Evolutionary conservation across 2,797 vertebrate genomes (phyloP).

Genomic region (Cyprinodon diabolis): DNA sequence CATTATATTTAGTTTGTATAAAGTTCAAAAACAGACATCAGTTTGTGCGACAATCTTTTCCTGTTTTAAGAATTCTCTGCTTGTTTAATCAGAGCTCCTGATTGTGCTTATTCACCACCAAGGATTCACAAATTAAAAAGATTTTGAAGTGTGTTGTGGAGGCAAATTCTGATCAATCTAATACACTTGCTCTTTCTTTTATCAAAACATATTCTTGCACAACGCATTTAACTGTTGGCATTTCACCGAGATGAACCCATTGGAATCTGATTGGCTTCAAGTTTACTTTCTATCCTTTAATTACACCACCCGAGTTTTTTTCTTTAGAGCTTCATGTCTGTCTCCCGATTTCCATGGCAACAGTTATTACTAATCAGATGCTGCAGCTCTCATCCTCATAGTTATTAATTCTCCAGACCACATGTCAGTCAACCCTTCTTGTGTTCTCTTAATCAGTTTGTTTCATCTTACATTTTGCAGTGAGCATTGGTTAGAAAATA

Average conservation of each 20-base stretch:
- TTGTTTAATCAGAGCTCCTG: constrained; percentile 33
- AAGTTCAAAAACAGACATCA: constrained; percentile 8
- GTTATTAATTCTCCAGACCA: constrained; percentile 21
- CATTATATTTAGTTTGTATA: not conserved
- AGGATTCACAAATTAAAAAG: constrained; percentile 15
- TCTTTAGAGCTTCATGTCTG: constrained; percentile 22
- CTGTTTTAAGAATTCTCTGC: constrained; percentile 4
- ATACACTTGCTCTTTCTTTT: constrained; percentile 9
- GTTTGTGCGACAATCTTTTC: constrained; percentile 21
- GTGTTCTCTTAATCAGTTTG: constrained; percentile 11
- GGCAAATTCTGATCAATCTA: constrained; percentile 26
- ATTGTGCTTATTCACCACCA: constrained; percentile 26
- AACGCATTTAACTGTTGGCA: constrained; percentile 42
- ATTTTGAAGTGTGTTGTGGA: constrained; percentile 15
- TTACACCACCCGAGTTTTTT: constrained; percentile 17
- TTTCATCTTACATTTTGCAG: constrained; percentile 13
- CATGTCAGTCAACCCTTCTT: constrained; percentile 33
- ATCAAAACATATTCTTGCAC: constrained; percentile 8
- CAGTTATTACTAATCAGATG: constrained; percentile 40
- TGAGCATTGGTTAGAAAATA: constrained; percentile 39
- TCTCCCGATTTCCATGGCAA: constrained; percentile 43
- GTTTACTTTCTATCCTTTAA: constrained; percentile 28
- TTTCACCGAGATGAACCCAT: constrained; percentile 36
- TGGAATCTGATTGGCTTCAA: constrained; percentile 39
- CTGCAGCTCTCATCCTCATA: constrained; percentile 26